Conservation (phyloP, 1,140 invertebrate genomes). For the Ridgeia piscesae region DNA sequence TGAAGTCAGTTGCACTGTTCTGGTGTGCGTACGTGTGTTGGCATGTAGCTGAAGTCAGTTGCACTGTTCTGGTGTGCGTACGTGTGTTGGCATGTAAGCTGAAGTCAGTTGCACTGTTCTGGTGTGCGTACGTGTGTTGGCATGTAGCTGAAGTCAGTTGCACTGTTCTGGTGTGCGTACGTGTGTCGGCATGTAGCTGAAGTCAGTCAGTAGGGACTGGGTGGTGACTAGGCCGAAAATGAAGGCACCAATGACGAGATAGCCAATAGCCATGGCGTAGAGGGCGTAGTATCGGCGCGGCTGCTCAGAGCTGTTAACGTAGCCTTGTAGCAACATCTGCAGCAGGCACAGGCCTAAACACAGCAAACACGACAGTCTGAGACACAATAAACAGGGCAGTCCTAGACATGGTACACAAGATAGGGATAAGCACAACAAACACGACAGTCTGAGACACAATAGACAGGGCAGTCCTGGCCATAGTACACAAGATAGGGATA, state of each 20-base stretch:
- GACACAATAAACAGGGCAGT: not conserved
- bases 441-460: not conserved
- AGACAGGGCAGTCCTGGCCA: not conserved
- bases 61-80: too few relatives aligned
- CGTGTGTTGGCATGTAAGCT: too few relatives aligned
- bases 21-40: not conserved
- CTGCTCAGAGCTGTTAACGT: slow-evolving; percentile 21
- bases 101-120: too few relatives aligned
- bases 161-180: not conserved
- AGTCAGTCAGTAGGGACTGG: slow-evolving; percentile 41
- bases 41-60: not conserved
- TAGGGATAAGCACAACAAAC: not conserved
- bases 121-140: not conserved
- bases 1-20: not conserved
- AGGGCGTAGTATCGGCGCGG: slow-evolving; percentile 32
- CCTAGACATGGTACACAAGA: not conserved
- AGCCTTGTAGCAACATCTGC: slow-evolving; percentile 56
- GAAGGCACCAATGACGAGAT: slow-evolving; percentile 65
- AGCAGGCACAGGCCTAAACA: slow-evolving; percentile 64
- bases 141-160: not conserved
- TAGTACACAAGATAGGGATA: not conserved
- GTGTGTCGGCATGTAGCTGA: not conserved
- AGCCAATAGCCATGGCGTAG: slow-evolving; percentile 52
- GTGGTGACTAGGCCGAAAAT: slow-evolving; percentile 65
- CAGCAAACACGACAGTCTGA: slow-evolving; percentile 5